These are phyloP conservation scores for Pollenia amentaria DNA, from an alignment of 2,888 invertebrate species.

Conservation along the genomic window DNA sequence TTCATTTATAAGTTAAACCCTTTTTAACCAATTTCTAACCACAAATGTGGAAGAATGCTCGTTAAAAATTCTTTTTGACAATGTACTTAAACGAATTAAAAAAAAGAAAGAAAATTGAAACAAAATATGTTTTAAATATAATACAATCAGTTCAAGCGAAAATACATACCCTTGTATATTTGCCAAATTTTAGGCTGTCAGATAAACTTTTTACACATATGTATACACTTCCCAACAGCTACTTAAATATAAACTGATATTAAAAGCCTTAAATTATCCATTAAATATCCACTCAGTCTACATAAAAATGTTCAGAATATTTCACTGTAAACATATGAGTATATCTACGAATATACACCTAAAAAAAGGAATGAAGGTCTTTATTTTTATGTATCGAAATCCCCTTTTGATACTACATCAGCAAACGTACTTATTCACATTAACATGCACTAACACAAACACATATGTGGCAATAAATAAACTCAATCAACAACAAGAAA, in stretches of 20 bases:
- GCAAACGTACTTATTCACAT: too few species aligned
- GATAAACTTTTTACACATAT: not conserved
- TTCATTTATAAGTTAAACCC: too few species aligned
- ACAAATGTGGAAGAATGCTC: not conserved
- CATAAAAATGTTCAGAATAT: slow-evolving; percentile 29
- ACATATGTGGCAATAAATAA: slow-evolving; percentile 46
- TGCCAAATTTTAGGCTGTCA: slow-evolving; percentile 59
- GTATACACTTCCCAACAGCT: slow-evolving; percentile 3
- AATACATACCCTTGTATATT: slow-evolving; percentile 6
- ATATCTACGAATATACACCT: not conserved
- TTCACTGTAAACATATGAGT: not conserved
- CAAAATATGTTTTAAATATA: not conserved
- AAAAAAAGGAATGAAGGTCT: not conserved
- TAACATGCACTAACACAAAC: not conserved
- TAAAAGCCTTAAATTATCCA: slow-evolving; percentile 61
- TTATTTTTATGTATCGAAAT: slow-evolving; percentile 53
- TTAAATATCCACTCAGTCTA: slow-evolving; percentile 46
- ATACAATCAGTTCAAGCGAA: slow-evolving; percentile 26
- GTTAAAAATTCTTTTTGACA: slow-evolving; percentile 25
- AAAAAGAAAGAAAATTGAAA: not conserved
- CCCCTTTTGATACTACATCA: slow-evolving; percentile 30
- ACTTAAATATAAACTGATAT: slow-evolving; percentile 14
- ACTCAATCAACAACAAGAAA: slow-evolving; percentile 55
- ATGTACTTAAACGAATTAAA: too few species aligned
- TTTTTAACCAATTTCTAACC: not conserved